phyloP scores from a whole-genome alignment of 2,113 vertebrate species.

The Agapornis roseicollis region DNA sequence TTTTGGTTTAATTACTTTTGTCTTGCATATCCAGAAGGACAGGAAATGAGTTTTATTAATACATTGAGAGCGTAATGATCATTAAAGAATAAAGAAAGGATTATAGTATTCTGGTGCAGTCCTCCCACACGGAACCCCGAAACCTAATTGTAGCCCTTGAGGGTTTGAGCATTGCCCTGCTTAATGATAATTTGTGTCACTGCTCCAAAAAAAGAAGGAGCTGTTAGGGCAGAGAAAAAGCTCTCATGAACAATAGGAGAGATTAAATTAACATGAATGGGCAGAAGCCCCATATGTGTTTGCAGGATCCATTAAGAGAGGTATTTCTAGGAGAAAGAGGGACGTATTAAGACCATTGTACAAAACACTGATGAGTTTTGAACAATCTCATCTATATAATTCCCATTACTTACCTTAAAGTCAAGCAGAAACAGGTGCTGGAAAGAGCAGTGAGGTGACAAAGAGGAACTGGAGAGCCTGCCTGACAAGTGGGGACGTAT shows the following conservation, averaged over 20 bases:
- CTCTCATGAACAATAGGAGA: conserved; percentile 52
- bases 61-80: conserved; percentile 35
- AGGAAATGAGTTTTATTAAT: conserved; percentile 60
- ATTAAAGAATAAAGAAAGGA: conserved; percentile 59
- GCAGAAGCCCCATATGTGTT: conserved; percentile 48
- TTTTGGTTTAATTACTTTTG: conserved; percentile 56
- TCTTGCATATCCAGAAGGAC: conserved; percentile 42
- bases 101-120: conserved; percentile 44
- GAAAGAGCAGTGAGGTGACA: neutral
- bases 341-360: conserved; percentile 7
- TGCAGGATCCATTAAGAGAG: neutral
- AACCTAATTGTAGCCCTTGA: conserved; percentile 61
- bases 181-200: conserved; percentile 63
- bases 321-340: conserved; percentile 41
- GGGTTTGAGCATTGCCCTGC: conserved; percentile 48
- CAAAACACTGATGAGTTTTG: conserved; percentile 25
- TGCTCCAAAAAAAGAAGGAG: conserved; percentile 47
- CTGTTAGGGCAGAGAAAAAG: conserved; percentile 41
- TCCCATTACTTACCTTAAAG: conserved; percentile 25
- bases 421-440: conserved; percentile 51
- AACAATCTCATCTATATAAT: neutral
- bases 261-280: conserved; percentile 54
- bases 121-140: conserved; percentile 51
- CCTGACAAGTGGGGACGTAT: neutral
- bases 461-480: neutral